phyloP scores from a whole-genome alignment of 2,797 vertebrate species.

The Vipera ursinii region DNA sequence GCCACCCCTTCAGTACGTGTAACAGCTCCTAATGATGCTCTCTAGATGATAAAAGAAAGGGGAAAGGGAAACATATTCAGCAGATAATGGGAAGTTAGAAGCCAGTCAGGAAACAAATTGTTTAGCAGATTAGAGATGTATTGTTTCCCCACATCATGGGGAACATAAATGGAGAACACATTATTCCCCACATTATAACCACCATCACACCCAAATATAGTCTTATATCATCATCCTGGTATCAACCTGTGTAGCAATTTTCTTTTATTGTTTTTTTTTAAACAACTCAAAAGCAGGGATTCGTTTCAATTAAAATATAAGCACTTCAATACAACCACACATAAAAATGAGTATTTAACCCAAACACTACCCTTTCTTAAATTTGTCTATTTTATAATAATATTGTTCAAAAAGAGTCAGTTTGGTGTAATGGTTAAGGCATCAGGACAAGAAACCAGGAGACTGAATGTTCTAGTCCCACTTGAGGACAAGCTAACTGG shows the following conservation, averaged over 20 bases:
- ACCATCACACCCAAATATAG: not conserved
- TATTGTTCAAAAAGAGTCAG: not conserved
- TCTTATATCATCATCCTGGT: not conserved
- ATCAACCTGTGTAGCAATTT: not conserved
- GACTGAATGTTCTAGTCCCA: not conserved
- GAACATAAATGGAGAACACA: too few relatives aligned
- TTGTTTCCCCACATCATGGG: too few relatives aligned
- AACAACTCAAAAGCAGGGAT: not conserved
- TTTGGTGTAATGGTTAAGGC: not conserved
- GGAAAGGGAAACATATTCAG: not conserved
- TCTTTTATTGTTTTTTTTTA: not conserved
- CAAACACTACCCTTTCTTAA: not conserved
- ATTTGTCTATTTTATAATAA: not conserved
- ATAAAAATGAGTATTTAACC: not conserved
- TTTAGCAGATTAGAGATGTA: not conserved
- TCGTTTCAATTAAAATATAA: not conserved
- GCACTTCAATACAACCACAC: not conserved
- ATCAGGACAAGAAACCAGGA: not conserved
- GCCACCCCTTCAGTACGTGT: not conserved
- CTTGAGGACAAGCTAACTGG: not conserved
- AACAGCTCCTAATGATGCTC: not conserved
- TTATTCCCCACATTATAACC: not conserved
- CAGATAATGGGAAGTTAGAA: not conserved
- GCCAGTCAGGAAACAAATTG: not conserved
- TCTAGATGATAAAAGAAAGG: not conserved